Conservation (phyloP, 2,888 invertebrate species). For the Uropetala carovei region DNA sequence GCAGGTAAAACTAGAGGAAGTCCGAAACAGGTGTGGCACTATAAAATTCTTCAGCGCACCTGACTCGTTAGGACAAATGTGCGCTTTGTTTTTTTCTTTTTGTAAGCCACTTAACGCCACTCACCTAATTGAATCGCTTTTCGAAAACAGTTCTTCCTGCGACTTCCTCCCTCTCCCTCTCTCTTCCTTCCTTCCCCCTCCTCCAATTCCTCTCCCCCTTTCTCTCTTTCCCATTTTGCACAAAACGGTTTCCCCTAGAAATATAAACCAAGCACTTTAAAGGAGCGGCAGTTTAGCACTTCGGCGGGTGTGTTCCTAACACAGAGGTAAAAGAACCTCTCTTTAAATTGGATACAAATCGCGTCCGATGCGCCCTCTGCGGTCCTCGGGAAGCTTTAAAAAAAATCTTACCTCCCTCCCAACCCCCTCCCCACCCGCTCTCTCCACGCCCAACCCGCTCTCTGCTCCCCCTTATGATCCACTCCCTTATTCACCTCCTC, state of each 20-base stretch:
- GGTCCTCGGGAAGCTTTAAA: neutral
- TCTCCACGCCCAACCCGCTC: no score
- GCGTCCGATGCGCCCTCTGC: neutral
- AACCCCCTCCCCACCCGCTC: no score
- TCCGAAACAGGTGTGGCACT: conserved; percentile 18
- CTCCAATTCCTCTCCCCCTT: no score
- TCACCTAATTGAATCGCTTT: neutral
- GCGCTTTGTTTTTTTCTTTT: neutral
- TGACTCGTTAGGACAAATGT: neutral
- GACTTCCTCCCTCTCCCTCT: neutral
- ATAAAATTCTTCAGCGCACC: conserved; percentile 4
- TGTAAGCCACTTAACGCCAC: neutral
- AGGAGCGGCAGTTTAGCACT: no score
- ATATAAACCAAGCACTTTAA: no score
- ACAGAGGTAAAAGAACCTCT: neutral
- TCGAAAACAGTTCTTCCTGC: neutral
- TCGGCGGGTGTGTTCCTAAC: neutral
- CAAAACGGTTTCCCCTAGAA: no score
- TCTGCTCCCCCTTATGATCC: no score
- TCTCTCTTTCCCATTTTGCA: no score
- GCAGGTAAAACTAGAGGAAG: neutral
- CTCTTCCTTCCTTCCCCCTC: no score
- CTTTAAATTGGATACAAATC: neutral
- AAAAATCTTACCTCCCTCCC: no score
- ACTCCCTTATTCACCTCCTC: neutral